Conservation (phyloP, 1,140 invertebrate species). For the Zaprionus davidi region DNA sequence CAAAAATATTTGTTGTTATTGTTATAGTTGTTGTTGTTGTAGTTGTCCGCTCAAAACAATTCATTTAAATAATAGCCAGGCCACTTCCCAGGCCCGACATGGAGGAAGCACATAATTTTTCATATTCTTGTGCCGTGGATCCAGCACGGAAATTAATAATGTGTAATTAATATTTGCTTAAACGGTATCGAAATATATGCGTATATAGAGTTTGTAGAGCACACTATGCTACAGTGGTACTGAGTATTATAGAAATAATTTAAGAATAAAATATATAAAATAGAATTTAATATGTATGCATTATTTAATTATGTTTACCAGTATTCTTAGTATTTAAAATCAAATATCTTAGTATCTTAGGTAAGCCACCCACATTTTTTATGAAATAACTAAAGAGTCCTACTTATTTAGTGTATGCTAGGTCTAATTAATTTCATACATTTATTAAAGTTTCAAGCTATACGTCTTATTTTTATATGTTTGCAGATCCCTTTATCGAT, state of each 20-base stretch:
- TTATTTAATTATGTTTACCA: too few species aligned
- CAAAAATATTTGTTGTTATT: slow-evolving; percentile 39
- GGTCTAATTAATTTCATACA: too few species aligned
- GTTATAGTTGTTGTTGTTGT: slow-evolving; percentile 33
- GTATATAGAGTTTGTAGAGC: slow-evolving; percentile 3
- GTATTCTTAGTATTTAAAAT: too few species aligned
- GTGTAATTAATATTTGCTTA: slow-evolving; percentile 77
- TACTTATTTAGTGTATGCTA: too few species aligned
- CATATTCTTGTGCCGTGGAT: slow-evolving; percentile 60
- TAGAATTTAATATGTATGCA: too few species aligned
- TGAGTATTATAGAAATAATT: neutral
- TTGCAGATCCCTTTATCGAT: neutral
- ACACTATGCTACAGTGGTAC: slow-evolving; percentile 6
- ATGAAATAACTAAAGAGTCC: too few species aligned
- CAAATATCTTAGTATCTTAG: too few species aligned
- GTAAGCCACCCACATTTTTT: too few species aligned
- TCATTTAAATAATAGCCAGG: slow-evolving; percentile 78
- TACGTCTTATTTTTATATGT: neutral
- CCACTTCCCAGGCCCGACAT: slow-evolving; percentile 55
- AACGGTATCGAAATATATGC: slow-evolving; percentile 27
- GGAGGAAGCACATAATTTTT: slow-evolving; percentile 78
- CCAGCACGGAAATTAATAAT: slow-evolving; percentile 76
- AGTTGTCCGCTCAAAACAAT: slow-evolving; percentile 65
- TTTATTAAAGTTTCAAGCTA: too few species aligned
- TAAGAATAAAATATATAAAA: neutral